Percentiles rank a stretch among this genome's conserved stretches.
phyloP scores from a whole-genome alignment of 2,113 vertebrate genomes.

The Dromaius novaehollandiae region DNA sequence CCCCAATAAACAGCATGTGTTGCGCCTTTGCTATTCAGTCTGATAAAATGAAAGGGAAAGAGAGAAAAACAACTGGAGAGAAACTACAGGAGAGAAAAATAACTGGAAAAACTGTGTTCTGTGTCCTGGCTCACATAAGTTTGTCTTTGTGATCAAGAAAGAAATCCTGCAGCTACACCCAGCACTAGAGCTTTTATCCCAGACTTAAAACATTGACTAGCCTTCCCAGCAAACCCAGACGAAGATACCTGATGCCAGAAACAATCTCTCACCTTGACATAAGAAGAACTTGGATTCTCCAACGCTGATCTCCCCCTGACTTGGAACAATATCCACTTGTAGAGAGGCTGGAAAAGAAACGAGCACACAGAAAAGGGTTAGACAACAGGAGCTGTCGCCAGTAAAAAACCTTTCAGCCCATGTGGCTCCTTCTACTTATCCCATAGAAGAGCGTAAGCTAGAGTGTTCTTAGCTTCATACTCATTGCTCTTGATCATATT shows the following conservation, averaged over 20 bases:
- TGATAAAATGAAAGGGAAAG: not conserved
- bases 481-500: not conserved
- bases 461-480: not conserved
- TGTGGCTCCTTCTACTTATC: too few relatives aligned
- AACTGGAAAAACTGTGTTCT: not conserved
- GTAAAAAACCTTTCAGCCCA: not conserved
- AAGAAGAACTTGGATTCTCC: constrained; percentile 99
- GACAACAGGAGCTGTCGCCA: not conserved
- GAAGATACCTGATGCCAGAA: not conserved
- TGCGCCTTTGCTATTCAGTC: not conserved
- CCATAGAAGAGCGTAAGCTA: not conserved
- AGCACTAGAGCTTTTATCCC: not conserved
- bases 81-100: too few relatives aligned
- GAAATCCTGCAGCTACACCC: not conserved
- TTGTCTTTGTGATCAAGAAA: not conserved
- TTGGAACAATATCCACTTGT: constrained; percentile 93
- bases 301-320: constrained; percentile 94
- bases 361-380: not conserved
- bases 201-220: not conserved
- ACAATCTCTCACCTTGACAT: constrained; percentile 86
- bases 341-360: constrained; percentile 82
- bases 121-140: too few relatives aligned
- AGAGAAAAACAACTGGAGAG: not conserved
- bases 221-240: not conserved
- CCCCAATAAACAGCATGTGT: not conserved